Percentiles rank a stretch among this genome's conserved stretches.
phyloP scores from a whole-genome alignment of 2,797 vertebrate species.

The Fratercula arctica region DNA sequence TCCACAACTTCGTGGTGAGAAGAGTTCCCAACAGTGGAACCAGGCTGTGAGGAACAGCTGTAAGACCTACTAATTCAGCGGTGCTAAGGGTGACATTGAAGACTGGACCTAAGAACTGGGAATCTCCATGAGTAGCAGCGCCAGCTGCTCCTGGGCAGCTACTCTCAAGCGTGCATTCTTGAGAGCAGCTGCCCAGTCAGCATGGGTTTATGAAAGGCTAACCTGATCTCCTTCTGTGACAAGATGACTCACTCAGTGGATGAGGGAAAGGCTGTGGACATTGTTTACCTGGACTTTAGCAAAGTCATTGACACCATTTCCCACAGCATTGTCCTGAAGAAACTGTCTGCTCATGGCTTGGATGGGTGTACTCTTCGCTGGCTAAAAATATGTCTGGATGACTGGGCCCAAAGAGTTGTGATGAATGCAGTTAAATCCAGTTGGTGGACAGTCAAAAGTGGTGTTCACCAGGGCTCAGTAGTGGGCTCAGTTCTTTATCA shows the following conservation, averaged over 20 bases:
- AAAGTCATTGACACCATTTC: neutral
- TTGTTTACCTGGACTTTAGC: neutral
- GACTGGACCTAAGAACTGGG: neutral
- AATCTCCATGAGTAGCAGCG: neutral
- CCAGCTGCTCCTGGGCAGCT: neutral
- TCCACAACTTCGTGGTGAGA: neutral
- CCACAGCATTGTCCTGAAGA: neutral
- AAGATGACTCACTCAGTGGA: neutral
- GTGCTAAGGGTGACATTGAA: neutral
- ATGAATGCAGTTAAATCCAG: too few relatives aligned
- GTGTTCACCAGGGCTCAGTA: neutral
- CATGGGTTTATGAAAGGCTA: neutral
- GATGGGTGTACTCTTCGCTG: accelerated
- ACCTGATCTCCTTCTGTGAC: neutral
- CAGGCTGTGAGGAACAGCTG: neutral
- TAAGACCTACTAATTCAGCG: neutral
- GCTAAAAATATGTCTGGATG: neutral
- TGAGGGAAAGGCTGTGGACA: neutral
- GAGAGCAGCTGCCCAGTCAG: neutral
- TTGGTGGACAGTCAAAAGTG: neutral
- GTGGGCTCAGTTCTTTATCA: neutral
- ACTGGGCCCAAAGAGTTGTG: neutral
- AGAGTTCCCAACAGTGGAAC: neutral
- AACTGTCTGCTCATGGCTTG: neutral
- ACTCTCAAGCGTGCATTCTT: neutral